These are phyloP conservation scores for Drosophila kikkawai DNA, from an alignment of 1,140 invertebrate species.

Conservation along the genomic window DNA sequence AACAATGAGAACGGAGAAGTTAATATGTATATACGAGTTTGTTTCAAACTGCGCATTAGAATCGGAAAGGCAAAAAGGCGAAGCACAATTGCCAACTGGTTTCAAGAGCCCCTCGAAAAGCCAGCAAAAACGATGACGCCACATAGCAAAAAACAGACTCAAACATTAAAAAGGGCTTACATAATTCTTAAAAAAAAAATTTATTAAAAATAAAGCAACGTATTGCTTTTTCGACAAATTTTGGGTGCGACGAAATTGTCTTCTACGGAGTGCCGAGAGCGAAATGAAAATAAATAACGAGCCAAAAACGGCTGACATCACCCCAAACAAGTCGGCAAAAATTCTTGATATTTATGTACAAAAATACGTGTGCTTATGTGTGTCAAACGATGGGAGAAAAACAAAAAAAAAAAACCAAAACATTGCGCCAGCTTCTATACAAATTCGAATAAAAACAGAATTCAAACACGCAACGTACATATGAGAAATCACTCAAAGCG, in stretches of 20 bases:
- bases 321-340: conserved; percentile 62
- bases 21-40: conserved; percentile 3
- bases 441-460: conserved; percentile 57
- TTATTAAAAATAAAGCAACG: conserved; percentile 8
- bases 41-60: conserved; percentile 42
- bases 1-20: conserved; percentile 26
- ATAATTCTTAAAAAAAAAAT: conserved; percentile 39
- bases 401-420: conserved; percentile 17
- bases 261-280: conserved; percentile 6
- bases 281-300: conserved; percentile 49
- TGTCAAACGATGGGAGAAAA: conserved; percentile 37
- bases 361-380: conserved; percentile 38
- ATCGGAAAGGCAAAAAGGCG: conserved; percentile 18
- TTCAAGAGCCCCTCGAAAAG: conserved; percentile 3
- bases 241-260: conserved; percentile 3
- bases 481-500: conserved; percentile 19
- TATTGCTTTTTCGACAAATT: background rate
- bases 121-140: conserved; percentile 9
- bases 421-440: conserved; percentile 48
- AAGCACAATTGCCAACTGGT: conserved; percentile 18
- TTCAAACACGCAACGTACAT: conserved; percentile 35
- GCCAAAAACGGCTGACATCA: conserved; percentile 65
- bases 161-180: conserved; percentile 18
- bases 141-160: conserved; percentile 14
- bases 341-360: conserved; percentile 37